These are phyloP conservation scores for Henricia sp. DNA, from an alignment of 53 echinoderm and acorn worm genomes.

Conservation along the genomic window DNA sequence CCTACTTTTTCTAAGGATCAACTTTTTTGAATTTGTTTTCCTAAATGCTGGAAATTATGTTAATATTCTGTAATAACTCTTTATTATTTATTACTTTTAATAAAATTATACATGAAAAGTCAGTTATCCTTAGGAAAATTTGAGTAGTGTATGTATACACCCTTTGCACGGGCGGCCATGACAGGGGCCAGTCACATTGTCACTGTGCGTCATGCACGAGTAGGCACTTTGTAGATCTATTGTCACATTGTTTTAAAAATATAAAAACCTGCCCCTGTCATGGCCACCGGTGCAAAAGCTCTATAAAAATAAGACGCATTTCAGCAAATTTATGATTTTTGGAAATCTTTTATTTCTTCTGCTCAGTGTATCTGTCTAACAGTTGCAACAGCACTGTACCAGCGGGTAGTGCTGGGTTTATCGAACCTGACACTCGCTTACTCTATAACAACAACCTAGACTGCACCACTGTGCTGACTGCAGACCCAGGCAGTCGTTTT, in stretches of 20 bases:
- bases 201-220: too few species aligned
- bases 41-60: neutral
- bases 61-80: neutral
- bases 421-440: conserved; percentile 88
- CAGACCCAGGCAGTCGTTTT: conserved; percentile 58
- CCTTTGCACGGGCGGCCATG: too few species aligned
- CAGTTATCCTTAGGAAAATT: neutral
- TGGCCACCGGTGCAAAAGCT: too few species aligned
- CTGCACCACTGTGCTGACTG: conserved; percentile 67
- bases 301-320: too few species aligned
- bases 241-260: too few species aligned
- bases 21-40: neutral
- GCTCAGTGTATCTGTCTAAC: conserved; percentile 77
- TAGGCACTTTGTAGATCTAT: too few species aligned
- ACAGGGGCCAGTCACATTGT: too few species aligned
- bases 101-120: neutral
- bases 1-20: too few species aligned
- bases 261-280: too few species aligned
- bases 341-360: neutral
- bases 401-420: conserved; percentile 74
- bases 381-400: conserved; percentile 80
- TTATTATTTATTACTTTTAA: neutral
- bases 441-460: conserved; percentile 85
- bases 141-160: neutral
- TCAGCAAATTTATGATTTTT: neutral